Evolutionary conservation across 2,888 invertebrate genomes (phyloP).

Genomic region (Pachliopta kotzebuea): DNA sequence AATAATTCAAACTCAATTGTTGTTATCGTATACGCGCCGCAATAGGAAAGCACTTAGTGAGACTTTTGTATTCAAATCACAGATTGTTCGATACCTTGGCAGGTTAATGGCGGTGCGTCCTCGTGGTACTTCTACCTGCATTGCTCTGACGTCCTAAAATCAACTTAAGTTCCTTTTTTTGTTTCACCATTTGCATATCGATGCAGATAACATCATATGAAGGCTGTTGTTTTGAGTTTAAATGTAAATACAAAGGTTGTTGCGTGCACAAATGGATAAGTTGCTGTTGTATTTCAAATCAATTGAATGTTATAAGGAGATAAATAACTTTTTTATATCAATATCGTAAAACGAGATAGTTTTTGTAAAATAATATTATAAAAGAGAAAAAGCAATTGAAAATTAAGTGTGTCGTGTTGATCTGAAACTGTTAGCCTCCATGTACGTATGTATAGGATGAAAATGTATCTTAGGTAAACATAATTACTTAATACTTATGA

Average conservation of each 20-base stretch:
- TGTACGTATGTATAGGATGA: constrained; percentile 7
- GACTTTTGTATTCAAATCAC: constrained; percentile 73
- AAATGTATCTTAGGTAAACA: constrained; percentile 28
- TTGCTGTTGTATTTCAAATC: neutral
- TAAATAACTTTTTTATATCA: too few species aligned
- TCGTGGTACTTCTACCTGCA: constrained; percentile 34
- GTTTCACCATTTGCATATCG: constrained; percentile 20
- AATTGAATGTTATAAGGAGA: too few species aligned
- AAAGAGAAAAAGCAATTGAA: neutral
- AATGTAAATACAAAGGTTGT: neutral
- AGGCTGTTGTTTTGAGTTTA: neutral
- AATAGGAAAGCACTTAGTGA: constrained; percentile 55
- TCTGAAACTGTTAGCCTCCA: neutral
- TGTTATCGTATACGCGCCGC: constrained; percentile 35
- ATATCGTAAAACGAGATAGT: too few species aligned
- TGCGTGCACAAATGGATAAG: neutral
- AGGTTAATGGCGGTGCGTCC: constrained; percentile 61
- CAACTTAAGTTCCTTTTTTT: constrained; percentile 29
- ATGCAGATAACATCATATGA: neutral
- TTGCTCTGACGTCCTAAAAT: constrained; percentile 33
- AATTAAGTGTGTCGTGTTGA: neutral
- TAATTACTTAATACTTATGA: constrained; percentile 29
- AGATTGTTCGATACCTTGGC: constrained; percentile 37
- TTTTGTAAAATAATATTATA: too few species aligned
- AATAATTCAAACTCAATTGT: constrained; percentile 28